Conservation (phyloP, 2,888 invertebrate genomes). For the Caenorhabditis drosophilae region DNA sequence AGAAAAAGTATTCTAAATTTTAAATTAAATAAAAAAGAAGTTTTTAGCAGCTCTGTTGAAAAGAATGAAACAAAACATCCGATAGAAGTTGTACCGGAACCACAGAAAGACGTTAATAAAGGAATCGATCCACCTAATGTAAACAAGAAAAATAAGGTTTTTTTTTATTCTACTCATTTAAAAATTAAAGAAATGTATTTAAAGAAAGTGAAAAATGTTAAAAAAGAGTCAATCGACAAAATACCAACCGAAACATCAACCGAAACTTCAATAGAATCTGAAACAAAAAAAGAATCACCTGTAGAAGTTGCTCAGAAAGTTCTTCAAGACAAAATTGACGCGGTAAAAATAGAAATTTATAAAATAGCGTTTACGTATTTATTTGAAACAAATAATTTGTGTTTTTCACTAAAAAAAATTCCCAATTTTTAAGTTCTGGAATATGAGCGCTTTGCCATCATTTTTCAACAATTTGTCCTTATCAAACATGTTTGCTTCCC, state of each 20-base stretch:
- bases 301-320: neutral
- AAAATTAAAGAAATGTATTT: neutral
- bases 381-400: no score
- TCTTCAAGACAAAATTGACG: neutral
- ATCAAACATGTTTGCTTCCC: slow-evolving; percentile 19
- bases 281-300: neutral
- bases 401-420: no score
- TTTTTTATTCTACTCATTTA: neutral
- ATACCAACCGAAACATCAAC: neutral
- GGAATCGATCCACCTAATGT: neutral
- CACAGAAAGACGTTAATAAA: neutral
- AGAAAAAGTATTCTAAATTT: no score
- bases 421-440: slow-evolving; percentile 18
- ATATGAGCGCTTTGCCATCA: slow-evolving; percentile 29
- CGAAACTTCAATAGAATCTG: neutral
- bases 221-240: neutral
- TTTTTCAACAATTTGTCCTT: slow-evolving; percentile 22
- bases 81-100: no score
- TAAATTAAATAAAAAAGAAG: neutral
- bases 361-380: neutral
- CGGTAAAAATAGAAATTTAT: neutral
- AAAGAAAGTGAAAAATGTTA: slow-evolving; percentile 15
- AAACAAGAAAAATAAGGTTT: slow-evolving; percentile 26
- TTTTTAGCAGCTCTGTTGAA: neutral
- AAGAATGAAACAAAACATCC: no score